Evolutionary conservation across 2,113 vertebrate genomes (phyloP).

Genomic region (Otolemur garnettii): DNA sequence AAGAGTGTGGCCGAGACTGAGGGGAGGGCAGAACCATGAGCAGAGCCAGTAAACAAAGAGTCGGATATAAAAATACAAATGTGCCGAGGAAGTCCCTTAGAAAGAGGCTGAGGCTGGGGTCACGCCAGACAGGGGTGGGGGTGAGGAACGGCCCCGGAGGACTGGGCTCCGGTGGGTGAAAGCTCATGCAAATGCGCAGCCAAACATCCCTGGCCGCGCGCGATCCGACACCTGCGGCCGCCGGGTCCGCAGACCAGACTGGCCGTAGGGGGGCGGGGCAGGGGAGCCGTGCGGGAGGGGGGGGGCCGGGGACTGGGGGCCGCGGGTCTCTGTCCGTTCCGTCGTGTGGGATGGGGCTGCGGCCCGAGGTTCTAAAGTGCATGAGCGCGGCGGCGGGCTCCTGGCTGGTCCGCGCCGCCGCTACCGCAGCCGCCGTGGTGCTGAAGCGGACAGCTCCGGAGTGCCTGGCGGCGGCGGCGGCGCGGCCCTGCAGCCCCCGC

Average conservation of each 20-base stretch:
- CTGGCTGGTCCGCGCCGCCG: constrained; percentile 61
- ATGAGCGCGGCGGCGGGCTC: constrained; percentile 76
- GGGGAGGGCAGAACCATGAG: constrained; percentile 72
- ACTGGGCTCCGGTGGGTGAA: constrained; percentile 72
- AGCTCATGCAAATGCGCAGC: constrained; percentile 84
- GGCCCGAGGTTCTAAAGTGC: constrained; percentile 85
- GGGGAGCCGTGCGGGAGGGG: constrained; percentile 80
- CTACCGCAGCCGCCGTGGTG: constrained; percentile 78
- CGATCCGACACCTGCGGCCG: constrained; percentile 56
- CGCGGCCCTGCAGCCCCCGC: constrained; percentile 81
- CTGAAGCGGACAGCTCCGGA: constrained; percentile 85
- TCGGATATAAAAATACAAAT: constrained; percentile 87
- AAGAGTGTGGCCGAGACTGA: constrained; percentile 67
- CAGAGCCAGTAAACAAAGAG: constrained; percentile 83
- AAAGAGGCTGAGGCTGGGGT: constrained; percentile 80
- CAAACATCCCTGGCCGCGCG: constrained; percentile 79
- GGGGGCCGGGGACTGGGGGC: constrained; percentile 63
- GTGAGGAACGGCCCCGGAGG: constrained; percentile 49
- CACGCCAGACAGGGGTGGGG: constrained; percentile 71
- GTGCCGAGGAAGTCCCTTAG: constrained; percentile 85
- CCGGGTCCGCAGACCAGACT: constrained; percentile 55
- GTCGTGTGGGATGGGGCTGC: constrained; percentile 79
- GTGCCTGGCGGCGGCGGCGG: constrained; percentile 39
- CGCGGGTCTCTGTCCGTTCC: constrained; percentile 77
- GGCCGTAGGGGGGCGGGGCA: constrained; percentile 73